Evolutionary conservation across 2,797 vertebrate species (phyloP).

Genomic region (Distichodus sexfasciatus): DNA sequence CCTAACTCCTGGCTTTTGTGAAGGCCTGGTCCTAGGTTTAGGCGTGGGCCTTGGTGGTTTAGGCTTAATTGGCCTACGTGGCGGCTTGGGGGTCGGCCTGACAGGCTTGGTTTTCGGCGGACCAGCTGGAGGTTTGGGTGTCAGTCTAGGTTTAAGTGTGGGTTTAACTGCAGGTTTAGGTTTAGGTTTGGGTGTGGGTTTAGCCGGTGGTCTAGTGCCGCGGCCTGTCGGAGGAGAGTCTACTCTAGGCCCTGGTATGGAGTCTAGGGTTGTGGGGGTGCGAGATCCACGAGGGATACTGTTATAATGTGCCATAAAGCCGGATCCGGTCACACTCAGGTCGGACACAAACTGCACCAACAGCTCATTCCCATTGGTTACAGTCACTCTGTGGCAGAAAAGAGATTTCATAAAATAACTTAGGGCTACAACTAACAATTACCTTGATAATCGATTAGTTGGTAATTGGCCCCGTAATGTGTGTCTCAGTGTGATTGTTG

Average conservation of each 20-base stretch:
- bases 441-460: too few relatives aligned
- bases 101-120: too few relatives aligned
- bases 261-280: slow-evolving; percentile 66
- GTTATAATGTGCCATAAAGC: slow-evolving; percentile 82
- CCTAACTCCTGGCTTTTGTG: slow-evolving; percentile 51
- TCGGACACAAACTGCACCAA: slow-evolving; percentile 92
- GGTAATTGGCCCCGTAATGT: too few relatives aligned
- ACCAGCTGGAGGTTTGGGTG: slow-evolving; percentile 57
- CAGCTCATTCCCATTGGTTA: slow-evolving; percentile 83
- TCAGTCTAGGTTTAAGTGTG: slow-evolving; percentile 19
- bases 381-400: slow-evolving; percentile 64
- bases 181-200: slow-evolving; percentile 52
- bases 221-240: slow-evolving; percentile 46
- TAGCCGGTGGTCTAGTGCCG: slow-evolving; percentile 14
- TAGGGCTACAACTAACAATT: too few relatives aligned
- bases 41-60: slow-evolving; percentile 27
- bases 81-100: too few relatives aligned
- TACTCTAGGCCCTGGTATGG: slow-evolving; percentile 58
- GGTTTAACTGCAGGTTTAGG: slow-evolving; percentile 46
- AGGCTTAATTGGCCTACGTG: too few relatives aligned
- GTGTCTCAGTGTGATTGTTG: too few relatives aligned
- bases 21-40: slow-evolving; percentile 57
- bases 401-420: neutral
- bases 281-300: slow-evolving; percentile 69
- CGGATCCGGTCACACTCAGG: slow-evolving; percentile 86